A percentile compares a stretch with the other conserved stretches of the same genome.
These are phyloP conservation scores for Calonectris borealis DNA, from an alignment of 2,113 vertebrate genomes.

Conservation along the genomic window DNA sequence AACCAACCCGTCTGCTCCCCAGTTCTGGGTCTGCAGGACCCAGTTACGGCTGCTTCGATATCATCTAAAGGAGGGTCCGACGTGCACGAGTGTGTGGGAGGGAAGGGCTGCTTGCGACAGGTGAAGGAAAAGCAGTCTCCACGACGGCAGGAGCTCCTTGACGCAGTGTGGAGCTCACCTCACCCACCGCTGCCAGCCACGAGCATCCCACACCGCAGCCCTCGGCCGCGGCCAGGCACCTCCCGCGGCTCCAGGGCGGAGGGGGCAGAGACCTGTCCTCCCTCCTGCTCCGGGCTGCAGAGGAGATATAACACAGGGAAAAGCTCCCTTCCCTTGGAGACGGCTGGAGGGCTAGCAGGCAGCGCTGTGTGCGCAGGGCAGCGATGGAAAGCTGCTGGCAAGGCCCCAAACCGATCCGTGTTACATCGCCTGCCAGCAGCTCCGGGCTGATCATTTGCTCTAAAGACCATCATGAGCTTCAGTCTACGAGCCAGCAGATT, in stretches of 20 bases:
- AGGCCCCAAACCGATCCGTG: rapidly evolving
- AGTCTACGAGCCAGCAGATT: rapidly evolving
- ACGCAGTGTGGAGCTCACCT: background rate
- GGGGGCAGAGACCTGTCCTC: background rate
- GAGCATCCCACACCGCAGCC: background rate
- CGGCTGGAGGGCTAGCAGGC: background rate
- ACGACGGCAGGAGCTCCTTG: background rate
- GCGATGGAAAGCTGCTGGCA: background rate
- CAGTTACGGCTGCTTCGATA: no score
- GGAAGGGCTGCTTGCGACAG: no score
- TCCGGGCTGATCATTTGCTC: rapidly evolving
- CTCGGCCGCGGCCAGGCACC: no score
- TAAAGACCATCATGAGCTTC: rapidly evolving
- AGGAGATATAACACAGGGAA: no score
- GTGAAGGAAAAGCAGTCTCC: background rate
- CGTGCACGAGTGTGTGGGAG: rapidly evolving
- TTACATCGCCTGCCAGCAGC: rapidly evolving
- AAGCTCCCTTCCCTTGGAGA: background rate
- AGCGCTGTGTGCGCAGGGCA: rapidly evolving
- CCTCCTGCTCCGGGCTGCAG: background rate
- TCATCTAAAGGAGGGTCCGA: no score
- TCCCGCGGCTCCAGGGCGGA: rapidly evolving
- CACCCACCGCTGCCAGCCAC: rapidly evolving
- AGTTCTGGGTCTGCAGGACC: background rate
- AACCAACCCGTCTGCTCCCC: background rate